Conservation (phyloP, 1,140 invertebrate genomes). For the Diorhabda elongata region DNA sequence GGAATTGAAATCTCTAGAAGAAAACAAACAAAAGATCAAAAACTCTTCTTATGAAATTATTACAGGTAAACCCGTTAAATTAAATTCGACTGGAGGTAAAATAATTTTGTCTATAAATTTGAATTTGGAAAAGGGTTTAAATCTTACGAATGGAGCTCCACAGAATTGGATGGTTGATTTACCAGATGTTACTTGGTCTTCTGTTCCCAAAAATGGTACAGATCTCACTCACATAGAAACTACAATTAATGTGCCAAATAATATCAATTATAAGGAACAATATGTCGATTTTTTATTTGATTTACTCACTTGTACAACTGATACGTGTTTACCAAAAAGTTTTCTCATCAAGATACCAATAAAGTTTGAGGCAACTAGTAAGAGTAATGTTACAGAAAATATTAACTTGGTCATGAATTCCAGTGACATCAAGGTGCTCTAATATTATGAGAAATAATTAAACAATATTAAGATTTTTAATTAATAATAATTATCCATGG, state of each 20-base stretch:
- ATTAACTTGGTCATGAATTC: constrained; percentile 23
- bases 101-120: constrained; percentile 51
- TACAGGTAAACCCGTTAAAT: constrained; percentile 48
- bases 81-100: constrained; percentile 50
- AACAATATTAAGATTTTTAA: too few species aligned
- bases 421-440: constrained; percentile 20
- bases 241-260: constrained; percentile 42
- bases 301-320: constrained; percentile 49
- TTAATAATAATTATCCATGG: too few species aligned
- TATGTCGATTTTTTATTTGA: constrained; percentile 47
- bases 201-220: constrained; percentile 40
- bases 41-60: constrained; percentile 48
- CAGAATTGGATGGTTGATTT: constrained; percentile 57
- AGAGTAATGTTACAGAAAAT: constrained; percentile 15
- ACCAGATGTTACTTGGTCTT: constrained; percentile 43
- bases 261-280: constrained; percentile 22
- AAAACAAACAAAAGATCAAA: constrained; percentile 39
- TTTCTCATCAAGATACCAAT: constrained; percentile 38
- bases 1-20: constrained; percentile 49
- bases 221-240: constrained; percentile 44
- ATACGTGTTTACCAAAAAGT: constrained; percentile 50
- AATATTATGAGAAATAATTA: background rate
- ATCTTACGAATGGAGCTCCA: constrained; percentile 62
- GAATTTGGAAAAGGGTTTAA: constrained; percentile 52
- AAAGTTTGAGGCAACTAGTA: constrained; percentile 13